Percentiles rank a stretch among this genome's conserved stretches.
Conservation (phyloP, 30 jellyfish, hydroid and myxozoan species). For the Cassiopea xamachana region DNA sequence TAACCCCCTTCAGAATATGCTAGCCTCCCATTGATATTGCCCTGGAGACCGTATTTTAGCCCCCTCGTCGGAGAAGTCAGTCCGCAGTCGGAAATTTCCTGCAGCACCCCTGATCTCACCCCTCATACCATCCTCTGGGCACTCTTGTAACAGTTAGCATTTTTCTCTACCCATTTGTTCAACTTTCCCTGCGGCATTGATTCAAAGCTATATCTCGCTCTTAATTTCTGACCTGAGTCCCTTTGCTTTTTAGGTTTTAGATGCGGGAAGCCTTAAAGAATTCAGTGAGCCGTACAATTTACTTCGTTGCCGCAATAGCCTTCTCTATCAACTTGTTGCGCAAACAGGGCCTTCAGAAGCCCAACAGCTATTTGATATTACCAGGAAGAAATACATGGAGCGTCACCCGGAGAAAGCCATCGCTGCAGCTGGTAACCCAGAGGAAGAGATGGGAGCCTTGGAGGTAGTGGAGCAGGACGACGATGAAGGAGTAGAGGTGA, state of each 20-base stretch:
- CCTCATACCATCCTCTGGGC: no score
- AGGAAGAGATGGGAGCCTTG: conserved; percentile 79
- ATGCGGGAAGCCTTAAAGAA: conserved; percentile 91
- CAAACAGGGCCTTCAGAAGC: conserved; percentile 96
- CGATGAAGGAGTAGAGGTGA: conserved; percentile 57
- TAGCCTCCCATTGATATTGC: no score
- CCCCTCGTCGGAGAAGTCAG: no score
- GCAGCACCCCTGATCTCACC: no score
- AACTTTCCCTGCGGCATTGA: no score
- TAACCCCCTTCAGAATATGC: no score
- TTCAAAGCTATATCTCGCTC: no score
- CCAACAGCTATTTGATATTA: conserved; percentile 87
- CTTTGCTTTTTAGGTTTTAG: conserved; percentile 70
- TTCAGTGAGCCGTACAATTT: conserved; percentile 86
- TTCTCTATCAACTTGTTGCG: conserved; percentile 83
- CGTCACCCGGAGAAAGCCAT: conserved; percentile 56
- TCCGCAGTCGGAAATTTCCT: no score
- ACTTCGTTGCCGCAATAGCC: conserved; percentile 83
- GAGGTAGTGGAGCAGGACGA: conserved; percentile 62
- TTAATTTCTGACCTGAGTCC: background rate
- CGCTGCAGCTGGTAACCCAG: conserved; percentile 21
- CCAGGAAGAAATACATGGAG: conserved; percentile 75
- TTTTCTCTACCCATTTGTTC: no score
- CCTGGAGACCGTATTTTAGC: no score
- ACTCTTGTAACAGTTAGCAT: no score